Conservation (phyloP, 2,113 vertebrate genomes). For the Synchiropus splendidus region DNA sequence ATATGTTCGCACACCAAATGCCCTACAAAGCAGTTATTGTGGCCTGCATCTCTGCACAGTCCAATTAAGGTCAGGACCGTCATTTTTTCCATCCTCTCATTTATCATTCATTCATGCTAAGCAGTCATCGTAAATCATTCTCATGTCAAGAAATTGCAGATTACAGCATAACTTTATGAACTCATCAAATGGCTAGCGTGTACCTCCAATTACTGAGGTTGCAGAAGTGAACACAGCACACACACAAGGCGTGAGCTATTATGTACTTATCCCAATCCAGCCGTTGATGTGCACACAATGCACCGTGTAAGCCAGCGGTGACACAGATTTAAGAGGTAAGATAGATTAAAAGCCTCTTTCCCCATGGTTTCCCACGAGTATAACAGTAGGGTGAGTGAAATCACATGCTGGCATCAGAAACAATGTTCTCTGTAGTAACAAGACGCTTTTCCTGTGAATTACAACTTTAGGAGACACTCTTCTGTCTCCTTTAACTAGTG, state of each 20-base stretch:
- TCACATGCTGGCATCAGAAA: slow-evolving; percentile 24
- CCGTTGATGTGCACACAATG: too few relatives aligned
- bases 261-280: too few relatives aligned
- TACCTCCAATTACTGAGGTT: too few relatives aligned
- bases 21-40: slow-evolving; percentile 53
- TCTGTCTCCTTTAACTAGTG: too few relatives aligned
- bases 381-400: slow-evolving; percentile 12
- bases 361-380: slow-evolving; percentile 28
- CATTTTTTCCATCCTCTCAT: slow-evolving; percentile 27
- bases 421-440: slow-evolving; percentile 21
- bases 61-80: slow-evolving; percentile 54
- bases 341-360: slow-evolving; percentile 26
- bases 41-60: slow-evolving; percentile 31
- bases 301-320: slow-evolving; percentile 10
- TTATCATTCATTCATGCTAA: slow-evolving; percentile 49
- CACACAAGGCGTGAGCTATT: too few relatives aligned
- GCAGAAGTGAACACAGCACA: too few relatives aligned
- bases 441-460: slow-evolving; percentile 3
- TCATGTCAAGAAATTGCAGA: too few relatives aligned
- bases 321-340: slow-evolving; percentile 24
- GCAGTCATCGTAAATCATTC: slow-evolving; percentile 15
- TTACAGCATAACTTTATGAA: too few relatives aligned
- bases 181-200: too few relatives aligned
- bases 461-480: too few relatives aligned
- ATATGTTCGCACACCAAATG: slow-evolving; percentile 26